Conservation (phyloP, 2,888 invertebrate species). For the Lasioglossum malachurum region DNA sequence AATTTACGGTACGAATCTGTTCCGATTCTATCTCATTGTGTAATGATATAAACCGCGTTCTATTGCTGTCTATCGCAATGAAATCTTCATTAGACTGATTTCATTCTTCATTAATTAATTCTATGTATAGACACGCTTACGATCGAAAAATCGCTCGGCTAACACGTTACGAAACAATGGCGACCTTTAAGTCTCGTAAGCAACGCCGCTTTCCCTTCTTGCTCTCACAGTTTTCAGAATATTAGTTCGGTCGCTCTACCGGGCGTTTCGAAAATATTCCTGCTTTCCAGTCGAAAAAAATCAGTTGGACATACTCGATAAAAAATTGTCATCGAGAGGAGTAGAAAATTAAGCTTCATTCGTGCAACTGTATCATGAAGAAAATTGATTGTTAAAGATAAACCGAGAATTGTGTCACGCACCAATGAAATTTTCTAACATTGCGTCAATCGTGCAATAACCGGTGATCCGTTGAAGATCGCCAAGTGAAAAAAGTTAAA, state of each 20-base stretch:
- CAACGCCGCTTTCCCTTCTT: constrained; percentile 14
- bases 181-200: constrained; percentile 7
- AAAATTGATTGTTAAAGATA: background rate
- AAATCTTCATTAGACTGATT: background rate
- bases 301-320: background rate
- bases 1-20: background rate
- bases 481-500: background rate
- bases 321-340: too few relatives aligned
- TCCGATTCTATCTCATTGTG: background rate
- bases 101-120: background rate
- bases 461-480: background rate
- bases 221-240: constrained; percentile 10
- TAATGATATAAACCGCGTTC: background rate
- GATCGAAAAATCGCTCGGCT: constrained; percentile 5
- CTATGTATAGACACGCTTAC: background rate
- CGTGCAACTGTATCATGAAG: background rate
- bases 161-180: constrained; percentile 15
- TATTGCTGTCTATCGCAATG: background rate
- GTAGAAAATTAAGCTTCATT: too few relatives aligned
- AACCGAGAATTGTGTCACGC: background rate
- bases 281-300: background rate
- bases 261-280: background rate
- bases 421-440: background rate
- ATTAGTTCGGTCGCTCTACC: background rate
- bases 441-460: background rate